These are phyloP conservation scores for Nothobranchius kuhntae DNA, from an alignment of 2,113 vertebrate species.

Conservation along the genomic window DNA sequence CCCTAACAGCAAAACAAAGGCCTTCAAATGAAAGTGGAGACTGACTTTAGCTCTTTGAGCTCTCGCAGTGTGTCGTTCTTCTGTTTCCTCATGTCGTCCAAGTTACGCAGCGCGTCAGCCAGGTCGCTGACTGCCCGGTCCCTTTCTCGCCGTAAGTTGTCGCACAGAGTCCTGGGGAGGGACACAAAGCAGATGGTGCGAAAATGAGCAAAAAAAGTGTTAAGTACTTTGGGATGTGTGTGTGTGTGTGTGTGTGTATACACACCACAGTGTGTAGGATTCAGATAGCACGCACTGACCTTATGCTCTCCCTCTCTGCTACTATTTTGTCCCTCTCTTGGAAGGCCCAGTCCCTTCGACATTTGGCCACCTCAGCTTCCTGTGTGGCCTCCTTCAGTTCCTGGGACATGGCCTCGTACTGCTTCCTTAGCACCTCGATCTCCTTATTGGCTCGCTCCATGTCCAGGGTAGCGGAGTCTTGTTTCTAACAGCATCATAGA, in stretches of 20 bases:
- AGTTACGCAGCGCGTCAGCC: constrained; percentile 91
- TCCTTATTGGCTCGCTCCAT: constrained; percentile 96
- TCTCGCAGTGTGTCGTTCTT: constrained; percentile 91
- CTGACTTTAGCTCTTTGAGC: constrained; percentile 94
- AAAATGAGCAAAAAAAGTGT: not conserved
- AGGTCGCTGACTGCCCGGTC: constrained; percentile 94
- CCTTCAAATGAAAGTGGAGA: not conserved
- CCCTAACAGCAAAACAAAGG: not conserved
- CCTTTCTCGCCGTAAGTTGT: constrained; percentile 92
- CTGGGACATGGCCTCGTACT: constrained; percentile 94
- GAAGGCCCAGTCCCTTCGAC: constrained; percentile 96
- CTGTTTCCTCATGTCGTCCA: constrained; percentile 96
- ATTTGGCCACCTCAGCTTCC: constrained; percentile 97
- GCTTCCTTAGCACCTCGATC: constrained; percentile 94
- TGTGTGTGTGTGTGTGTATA: not conserved
- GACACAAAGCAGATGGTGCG: not conserved
- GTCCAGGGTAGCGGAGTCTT: constrained; percentile 93
- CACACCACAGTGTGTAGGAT: not conserved
- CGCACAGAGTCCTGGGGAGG: constrained; percentile 87
- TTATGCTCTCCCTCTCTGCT: constrained; percentile 95
- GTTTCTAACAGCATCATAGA: constrained; percentile 80
- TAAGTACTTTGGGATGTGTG: not conserved
- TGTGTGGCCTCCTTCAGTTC: constrained; percentile 95
- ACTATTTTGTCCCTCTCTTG: constrained; percentile 98
- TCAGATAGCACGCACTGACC: constrained; percentile 70